Conservation (phyloP, 2,113 vertebrate species). For the Xiphophorus maculatus region DNA sequence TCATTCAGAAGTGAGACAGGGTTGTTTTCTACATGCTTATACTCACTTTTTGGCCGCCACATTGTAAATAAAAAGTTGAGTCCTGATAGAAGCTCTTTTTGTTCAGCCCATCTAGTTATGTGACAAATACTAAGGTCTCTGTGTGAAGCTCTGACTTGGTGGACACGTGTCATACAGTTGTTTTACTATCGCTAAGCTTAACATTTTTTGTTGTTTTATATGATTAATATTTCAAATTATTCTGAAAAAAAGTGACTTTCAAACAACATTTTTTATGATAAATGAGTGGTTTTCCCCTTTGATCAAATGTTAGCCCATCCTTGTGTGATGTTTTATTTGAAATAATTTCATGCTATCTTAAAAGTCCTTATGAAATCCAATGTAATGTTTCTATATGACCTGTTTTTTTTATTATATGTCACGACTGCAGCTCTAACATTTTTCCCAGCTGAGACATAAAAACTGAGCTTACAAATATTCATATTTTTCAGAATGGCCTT, state of each 20-base stretch:
- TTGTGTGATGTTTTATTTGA: neutral
- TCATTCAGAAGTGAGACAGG: conserved; percentile 56
- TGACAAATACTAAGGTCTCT: neutral
- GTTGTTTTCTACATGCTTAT: neutral
- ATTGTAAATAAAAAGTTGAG: neutral
- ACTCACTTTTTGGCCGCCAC: conserved; percentile 4
- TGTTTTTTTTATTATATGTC: too few relatives aligned
- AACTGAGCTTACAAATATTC: neutral
- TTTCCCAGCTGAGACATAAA: neutral
- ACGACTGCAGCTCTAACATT: too few relatives aligned
- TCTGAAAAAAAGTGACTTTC: neutral
- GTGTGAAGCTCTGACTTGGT: neutral
- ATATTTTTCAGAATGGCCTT: too few relatives aligned
- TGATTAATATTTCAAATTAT: neutral
- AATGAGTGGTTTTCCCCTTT: neutral
- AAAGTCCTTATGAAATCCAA: neutral
- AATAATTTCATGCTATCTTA: neutral
- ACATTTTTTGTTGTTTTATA: neutral
- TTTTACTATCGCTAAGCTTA: neutral
- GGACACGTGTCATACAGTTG: neutral
- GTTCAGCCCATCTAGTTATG: neutral
- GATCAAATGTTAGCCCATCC: neutral
- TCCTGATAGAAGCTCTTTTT: neutral
- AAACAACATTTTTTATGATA: neutral
- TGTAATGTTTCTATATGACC: neutral